phyloP scores from a whole-genome alignment of 2,888 invertebrate species.

The Netelia inedita region DNA sequence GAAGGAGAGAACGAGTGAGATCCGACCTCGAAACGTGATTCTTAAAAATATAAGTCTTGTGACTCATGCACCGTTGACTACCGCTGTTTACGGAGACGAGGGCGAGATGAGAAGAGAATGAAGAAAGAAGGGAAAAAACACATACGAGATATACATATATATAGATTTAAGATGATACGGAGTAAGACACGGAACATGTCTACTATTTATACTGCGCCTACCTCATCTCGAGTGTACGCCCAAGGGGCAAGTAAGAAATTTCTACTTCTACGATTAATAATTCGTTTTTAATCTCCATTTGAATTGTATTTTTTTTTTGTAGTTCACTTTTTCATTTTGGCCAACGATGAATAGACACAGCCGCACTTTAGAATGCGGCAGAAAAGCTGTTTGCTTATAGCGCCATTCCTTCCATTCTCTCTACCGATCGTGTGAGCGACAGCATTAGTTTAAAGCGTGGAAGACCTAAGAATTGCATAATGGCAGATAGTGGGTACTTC shows the following conservation, averaged over 20 bases:
- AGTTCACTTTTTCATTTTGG: neutral
- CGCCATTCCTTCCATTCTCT: neutral
- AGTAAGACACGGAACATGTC: neutral
- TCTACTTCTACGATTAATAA: conserved; percentile 32
- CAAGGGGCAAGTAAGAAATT: conserved; percentile 11
- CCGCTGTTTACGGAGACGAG: neutral
- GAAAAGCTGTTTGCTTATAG: neutral
- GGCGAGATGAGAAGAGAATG: neutral
- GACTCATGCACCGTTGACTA: conserved; percentile 57
- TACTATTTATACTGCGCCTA: neutral
- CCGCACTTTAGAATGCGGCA: conserved; percentile 5
- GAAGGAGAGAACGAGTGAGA: conserved; percentile 41
- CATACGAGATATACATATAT: neutral
- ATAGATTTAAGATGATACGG: neutral
- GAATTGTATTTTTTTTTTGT: conserved; percentile 34
- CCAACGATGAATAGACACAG: neutral
- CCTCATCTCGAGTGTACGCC: neutral
- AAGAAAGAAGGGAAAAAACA: conserved; percentile 17
- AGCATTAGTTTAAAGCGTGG: conserved; percentile 37
- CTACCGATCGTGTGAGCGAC: conserved; percentile 26
- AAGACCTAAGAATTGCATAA: conserved; percentile 31
- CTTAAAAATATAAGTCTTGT: conserved; percentile 65
- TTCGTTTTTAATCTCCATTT: conserved; percentile 58
- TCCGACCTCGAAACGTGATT: conserved; percentile 66
- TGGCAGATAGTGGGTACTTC: conserved; percentile 13